These are phyloP conservation scores for Hyles euphorbiae DNA, from an alignment of 1,140 invertebrate genomes.

Conservation along the genomic window DNA sequence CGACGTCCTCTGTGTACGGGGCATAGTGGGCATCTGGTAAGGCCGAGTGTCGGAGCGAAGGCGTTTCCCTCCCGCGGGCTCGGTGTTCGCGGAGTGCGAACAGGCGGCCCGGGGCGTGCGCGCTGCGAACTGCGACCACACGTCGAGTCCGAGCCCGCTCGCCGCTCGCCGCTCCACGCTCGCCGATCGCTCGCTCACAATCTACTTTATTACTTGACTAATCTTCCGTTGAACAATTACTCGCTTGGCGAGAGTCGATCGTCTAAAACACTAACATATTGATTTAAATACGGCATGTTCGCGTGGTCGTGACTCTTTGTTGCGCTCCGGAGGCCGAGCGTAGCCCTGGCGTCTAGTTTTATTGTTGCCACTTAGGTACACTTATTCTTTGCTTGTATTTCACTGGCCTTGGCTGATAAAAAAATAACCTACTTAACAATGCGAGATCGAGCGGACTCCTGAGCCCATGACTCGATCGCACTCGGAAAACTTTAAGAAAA, in stretches of 20 bases:
- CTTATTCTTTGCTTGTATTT: slow-evolving; percentile 29
- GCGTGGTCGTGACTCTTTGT: slow-evolving; percentile 35
- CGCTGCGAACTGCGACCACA: slow-evolving; percentile 52
- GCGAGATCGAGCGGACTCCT: not conserved
- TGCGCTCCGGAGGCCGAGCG: slow-evolving; percentile 24
- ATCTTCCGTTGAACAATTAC: slow-evolving; percentile 53
- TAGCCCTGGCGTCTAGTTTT: slow-evolving; percentile 36
- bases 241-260: slow-evolving; percentile 29
- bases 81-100: slow-evolving; percentile 30
- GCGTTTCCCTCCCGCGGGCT: slow-evolving; percentile 63
- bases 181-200: slow-evolving; percentile 37
- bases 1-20: slow-evolving; percentile 38
- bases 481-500: slow-evolving; percentile 4
- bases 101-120: slow-evolving; percentile 61
- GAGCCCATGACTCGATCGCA: no score
- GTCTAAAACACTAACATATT: slow-evolving; percentile 43
- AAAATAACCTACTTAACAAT: slow-evolving; percentile 31
- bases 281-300: slow-evolving; percentile 35
- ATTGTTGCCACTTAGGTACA: slow-evolving; percentile 23
- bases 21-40: slow-evolving; percentile 61
- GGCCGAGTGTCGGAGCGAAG: slow-evolving; percentile 38
- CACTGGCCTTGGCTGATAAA: slow-evolving; percentile 39
- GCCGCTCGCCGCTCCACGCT: slow-evolving; percentile 18
- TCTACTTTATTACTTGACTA: slow-evolving; percentile 61
- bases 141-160: slow-evolving; percentile 39